Percentiles rank a stretch among this genome's conserved stretches.
Evolutionary conservation across 1,140 invertebrate species (phyloP).

Genomic region (Tetramorium alpestre): DNA sequence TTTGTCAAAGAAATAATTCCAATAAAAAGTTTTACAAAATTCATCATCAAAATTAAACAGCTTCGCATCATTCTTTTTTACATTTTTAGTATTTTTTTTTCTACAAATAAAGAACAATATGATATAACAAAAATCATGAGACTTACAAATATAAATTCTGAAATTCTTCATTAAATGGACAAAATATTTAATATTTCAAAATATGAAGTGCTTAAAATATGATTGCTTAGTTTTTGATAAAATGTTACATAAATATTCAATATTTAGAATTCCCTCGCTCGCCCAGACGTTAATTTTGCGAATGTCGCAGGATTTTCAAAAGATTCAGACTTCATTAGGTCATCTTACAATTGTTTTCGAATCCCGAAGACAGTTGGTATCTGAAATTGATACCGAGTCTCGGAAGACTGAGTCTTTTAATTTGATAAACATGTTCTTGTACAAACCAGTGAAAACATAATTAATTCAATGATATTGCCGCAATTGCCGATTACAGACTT

Average conservation of each 20-base stretch:
- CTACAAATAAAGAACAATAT: not conserved
- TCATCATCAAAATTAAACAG: too few species aligned
- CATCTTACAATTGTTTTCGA: not conserved
- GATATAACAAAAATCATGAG: not conserved
- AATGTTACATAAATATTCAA: not conserved
- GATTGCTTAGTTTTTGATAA: not conserved
- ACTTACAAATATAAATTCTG: not conserved
- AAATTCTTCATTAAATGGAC: not conserved
- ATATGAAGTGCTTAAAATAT: not conserved
- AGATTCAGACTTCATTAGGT: too few species aligned
- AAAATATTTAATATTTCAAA: not conserved
- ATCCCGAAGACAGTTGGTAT: not conserved
- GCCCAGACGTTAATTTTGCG: too few species aligned
- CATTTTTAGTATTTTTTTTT: not conserved
- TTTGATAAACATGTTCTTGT: conserved; percentile 11
- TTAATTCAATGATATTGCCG: conserved; percentile 29
- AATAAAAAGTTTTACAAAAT: not conserved
- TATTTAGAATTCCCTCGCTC: not conserved
- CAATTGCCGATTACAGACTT: not conserved
- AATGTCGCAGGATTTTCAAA: not conserved
- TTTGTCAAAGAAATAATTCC: not conserved
- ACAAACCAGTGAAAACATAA: not conserved
- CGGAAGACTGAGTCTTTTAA: not conserved
- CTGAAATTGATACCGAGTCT: not conserved
- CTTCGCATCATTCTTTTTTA: not conserved